Conservation (phyloP, 1,140 invertebrate genomes). For the Leptinotarsa texana region DNA sequence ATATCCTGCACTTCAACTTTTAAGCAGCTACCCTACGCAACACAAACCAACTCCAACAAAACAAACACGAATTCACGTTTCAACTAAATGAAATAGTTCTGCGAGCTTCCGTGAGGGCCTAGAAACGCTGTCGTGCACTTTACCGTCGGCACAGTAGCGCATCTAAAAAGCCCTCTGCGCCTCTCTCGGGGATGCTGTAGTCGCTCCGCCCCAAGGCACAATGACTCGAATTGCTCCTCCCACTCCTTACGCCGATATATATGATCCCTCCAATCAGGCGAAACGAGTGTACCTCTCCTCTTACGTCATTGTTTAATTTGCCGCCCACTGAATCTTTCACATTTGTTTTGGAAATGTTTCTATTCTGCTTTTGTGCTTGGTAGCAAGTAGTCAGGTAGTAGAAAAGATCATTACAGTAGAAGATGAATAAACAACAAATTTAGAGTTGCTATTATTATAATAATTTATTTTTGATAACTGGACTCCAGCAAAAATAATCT, state of each 20-base stretch:
- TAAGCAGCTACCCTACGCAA: not conserved
- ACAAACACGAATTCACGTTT: not conserved
- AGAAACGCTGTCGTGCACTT: slow-evolving; percentile 29
- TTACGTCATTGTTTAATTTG: not conserved
- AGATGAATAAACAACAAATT: too few relatives aligned
- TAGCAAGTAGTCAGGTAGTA: not conserved
- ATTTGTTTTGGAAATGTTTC: slow-evolving; percentile 21
- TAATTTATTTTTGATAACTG: too few relatives aligned
- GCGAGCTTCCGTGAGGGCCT: slow-evolving; percentile 21
- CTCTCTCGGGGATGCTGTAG: slow-evolving; percentile 48
- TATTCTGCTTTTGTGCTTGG: not conserved
- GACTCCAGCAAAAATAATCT: too few relatives aligned
- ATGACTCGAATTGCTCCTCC: slow-evolving; percentile 28
- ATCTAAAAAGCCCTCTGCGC: slow-evolving; percentile 43
- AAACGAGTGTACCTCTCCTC: slow-evolving; percentile 25
- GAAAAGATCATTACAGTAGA: not conserved
- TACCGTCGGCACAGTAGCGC: slow-evolving; percentile 33
- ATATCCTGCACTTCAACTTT: not conserved
- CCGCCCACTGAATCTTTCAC: slow-evolving; percentile 13
- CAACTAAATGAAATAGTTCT: slow-evolving; percentile 3
- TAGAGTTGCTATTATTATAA: too few relatives aligned
- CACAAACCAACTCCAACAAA: slow-evolving; percentile 9
- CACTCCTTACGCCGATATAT: slow-evolving; percentile 23
- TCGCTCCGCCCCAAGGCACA: slow-evolving; percentile 38
- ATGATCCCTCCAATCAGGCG: slow-evolving; percentile 43